Percentiles rank a stretch among this genome's conserved stretches.
phyloP scores from a whole-genome alignment of 2,113 vertebrate species.

The Colius striatus region DNA sequence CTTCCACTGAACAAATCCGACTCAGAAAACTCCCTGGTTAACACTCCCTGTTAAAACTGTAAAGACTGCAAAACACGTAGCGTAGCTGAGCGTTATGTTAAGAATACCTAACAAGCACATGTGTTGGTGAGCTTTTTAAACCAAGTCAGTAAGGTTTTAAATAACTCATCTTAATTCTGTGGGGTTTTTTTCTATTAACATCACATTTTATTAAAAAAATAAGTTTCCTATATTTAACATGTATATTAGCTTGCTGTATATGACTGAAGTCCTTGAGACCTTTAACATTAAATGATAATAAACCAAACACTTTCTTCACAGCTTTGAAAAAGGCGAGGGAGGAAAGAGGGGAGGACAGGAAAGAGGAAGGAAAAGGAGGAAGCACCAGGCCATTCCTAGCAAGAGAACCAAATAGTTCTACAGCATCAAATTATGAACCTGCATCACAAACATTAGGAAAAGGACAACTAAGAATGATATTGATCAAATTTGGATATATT shows the following conservation, averaged over 20 bases:
- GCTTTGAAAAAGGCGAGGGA: constrained; percentile 2
- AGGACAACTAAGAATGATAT: background rate
- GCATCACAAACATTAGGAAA: constrained; percentile 15
- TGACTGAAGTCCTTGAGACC: constrained; percentile 46
- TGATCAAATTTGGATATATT: background rate
- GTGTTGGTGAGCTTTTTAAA: background rate
- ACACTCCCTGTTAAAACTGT: background rate
- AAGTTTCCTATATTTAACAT: constrained; percentile 65
- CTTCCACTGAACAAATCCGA: background rate
- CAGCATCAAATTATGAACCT: constrained; percentile 35
- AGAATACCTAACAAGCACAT: background rate
- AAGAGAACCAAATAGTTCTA: constrained; percentile 37
- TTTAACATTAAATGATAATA: constrained; percentile 63
- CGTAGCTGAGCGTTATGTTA: background rate
- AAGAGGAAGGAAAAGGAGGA: constrained; percentile 31
- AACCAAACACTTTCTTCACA: constrained; percentile 67
- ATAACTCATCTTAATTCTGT: constrained; percentile 63
- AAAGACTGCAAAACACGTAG: background rate
- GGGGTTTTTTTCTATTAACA: constrained; percentile 17
- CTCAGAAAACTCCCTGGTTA: background rate
- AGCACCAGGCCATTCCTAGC: constrained; percentile 55
- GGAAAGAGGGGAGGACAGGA: background rate
- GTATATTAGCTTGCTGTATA: constrained; percentile 49
- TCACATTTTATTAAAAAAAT: constrained; percentile 73
- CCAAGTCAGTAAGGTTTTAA: constrained; percentile 7